Base-by-base conservation (phyloP, 2,797 vertebrate species). In the Urophycis tenuis region DNA sequence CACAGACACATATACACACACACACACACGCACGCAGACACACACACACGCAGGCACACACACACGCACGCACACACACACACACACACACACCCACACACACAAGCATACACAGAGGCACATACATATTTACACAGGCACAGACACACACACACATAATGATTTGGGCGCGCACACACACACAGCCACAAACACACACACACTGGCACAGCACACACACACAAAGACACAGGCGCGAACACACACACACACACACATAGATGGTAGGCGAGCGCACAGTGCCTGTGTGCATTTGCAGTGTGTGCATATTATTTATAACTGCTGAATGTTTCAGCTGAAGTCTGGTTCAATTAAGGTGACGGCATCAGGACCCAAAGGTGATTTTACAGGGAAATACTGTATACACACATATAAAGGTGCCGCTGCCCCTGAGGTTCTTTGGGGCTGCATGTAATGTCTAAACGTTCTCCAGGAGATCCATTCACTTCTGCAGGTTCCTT, bases 251-350 rank as follows among this genome's bases (percentile, higher is more conserved):
- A 45, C 70, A 36, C 36, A 60, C 74, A 82, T 53, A 4, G 15
- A 15, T 45, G 41, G 41, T 45, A 2, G 15, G 45, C 22, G 45
- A 19, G 22, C 8, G 53, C 22, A n/a, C n/a, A n/a, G 41, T 45
- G 41, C 17, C 12, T 45, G 41, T 45, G 11, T 15, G 41, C 45
- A 49, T 49, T 49, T 49, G 45, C 45, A 49, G 60, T 64, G 60
- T 64, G 60, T 29, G n/a, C 60, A 29, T 64, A 22, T 29, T 29
- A 64, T 53, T 49, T 25, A 35, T 69, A 36, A 73, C 74, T 76
- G 74, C 72, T 74, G 72, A 81, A 84, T 83, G 78, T 75, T 60
- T 71, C 17, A 71, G 84, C 79, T 90, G 84, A 82, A 72, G 82
- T 83, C 36, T 53, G 73, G 85, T 85, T 83, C 84, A 87, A n/a